Evolutionary conservation across 2,113 vertebrate genomes (phyloP).

Genomic region (Cyanoderma ruficeps): DNA sequence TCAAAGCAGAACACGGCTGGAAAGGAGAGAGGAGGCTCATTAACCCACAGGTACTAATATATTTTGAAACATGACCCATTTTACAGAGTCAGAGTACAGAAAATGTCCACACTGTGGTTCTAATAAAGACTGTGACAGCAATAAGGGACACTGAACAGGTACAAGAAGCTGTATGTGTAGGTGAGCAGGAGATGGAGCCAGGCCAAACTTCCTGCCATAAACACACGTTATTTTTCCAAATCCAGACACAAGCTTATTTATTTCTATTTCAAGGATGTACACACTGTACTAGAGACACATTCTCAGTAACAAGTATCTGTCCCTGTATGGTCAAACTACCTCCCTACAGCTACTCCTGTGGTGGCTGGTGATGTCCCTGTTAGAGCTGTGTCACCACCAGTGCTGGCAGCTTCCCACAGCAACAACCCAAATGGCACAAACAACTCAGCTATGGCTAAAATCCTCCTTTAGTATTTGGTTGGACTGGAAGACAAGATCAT

Average conservation of each 20-base stretch:
- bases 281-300: not conserved
- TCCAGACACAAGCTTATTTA: not conserved
- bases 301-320: not conserved
- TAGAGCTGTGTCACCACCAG: not conserved
- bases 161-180: not conserved
- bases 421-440: not conserved
- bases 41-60: not conserved
- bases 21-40: not conserved
- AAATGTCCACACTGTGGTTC: not conserved
- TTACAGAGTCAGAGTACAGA: not conserved
- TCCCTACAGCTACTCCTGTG: not conserved
- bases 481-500: not conserved
- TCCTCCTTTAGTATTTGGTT: not conserved
- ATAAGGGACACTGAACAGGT: not conserved
- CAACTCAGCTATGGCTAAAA: not conserved
- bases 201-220: not conserved
- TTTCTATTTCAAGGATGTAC: conserved; percentile 5
- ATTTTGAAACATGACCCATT: not conserved
- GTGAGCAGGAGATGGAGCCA: not conserved
- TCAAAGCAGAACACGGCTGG: not conserved
- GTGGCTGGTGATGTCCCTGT: not conserved
- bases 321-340: not conserved
- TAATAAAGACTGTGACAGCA: not conserved
- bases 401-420: not conserved
- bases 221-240: not conserved